phyloP scores from a whole-genome alignment of 2,888 invertebrate species.

The Hydraecia micacea region DNA sequence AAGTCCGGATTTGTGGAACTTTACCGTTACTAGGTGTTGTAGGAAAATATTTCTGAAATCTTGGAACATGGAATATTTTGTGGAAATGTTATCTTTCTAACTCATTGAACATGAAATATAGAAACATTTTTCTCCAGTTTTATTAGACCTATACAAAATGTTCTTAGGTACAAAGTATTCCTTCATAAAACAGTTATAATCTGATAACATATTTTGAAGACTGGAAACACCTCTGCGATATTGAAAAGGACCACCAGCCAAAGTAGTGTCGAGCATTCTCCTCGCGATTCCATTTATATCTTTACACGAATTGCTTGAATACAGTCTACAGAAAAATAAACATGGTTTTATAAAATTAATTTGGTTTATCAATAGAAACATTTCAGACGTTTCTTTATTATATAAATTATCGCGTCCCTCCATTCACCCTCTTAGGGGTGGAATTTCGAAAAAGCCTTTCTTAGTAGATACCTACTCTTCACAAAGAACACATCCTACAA shows the following conservation, averaged over 20 bases:
- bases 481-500: too few relatives aligned
- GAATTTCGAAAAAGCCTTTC: too few relatives aligned
- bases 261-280: neutral
- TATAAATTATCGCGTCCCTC: neutral
- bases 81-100: neutral
- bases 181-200: neutral
- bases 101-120: neutral
- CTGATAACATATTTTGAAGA: conserved; percentile 1
- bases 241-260: neutral
- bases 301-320: conserved; percentile 11
- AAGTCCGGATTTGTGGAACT: too few relatives aligned
- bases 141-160: neutral
- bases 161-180: neutral
- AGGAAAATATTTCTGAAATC: neutral
- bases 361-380: conserved; percentile 5
- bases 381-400: neutral
- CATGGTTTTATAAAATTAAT: conserved; percentile 31
- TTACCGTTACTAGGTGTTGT: neutral
- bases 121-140: neutral
- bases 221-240: neutral
- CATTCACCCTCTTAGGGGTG: too few relatives aligned
- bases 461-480: too few relatives aligned
- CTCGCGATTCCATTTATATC: neutral
- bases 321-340: conserved; percentile 24
- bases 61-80: neutral